These are phyloP conservation scores for Xenopus laevis DNA, from an alignment of 2,113 vertebrate species.

Conservation along the genomic window DNA sequence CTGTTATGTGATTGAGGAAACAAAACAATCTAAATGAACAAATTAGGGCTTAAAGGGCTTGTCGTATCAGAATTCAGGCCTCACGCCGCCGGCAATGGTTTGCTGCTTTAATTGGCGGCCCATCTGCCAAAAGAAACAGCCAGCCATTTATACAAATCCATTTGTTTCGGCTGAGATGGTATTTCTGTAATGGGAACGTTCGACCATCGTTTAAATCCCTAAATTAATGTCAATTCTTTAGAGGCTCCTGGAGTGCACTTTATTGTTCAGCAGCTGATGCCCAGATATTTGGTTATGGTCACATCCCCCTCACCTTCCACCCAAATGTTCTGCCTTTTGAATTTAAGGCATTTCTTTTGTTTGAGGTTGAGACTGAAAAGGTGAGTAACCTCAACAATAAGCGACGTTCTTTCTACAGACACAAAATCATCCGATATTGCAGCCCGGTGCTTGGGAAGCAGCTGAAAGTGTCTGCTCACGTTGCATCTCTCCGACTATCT, in stretches of 20 bases:
- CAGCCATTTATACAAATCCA: conserved; percentile 15
- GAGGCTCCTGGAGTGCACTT: conserved; percentile 15
- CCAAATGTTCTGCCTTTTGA: neutral
- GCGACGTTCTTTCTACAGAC: neutral
- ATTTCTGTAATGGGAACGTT: conserved; percentile 20
- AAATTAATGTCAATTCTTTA: conserved; percentile 17
- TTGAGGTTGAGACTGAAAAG: neutral
- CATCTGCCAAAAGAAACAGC: conserved; percentile 38
- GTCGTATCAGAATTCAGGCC: conserved; percentile 16
- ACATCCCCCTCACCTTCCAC: neutral
- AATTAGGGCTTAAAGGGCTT: conserved; percentile 5
- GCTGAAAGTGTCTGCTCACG: neutral
- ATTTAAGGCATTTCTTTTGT: neutral
- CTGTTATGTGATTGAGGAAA: conserved; percentile 8
- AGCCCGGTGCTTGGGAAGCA: neutral
- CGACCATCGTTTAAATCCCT: conserved; percentile 16
- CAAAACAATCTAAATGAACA: conserved; percentile 9
- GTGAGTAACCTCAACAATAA: neutral
- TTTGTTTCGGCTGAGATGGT: conserved; percentile 30
- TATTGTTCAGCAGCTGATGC: conserved; percentile 1
- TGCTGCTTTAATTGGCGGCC: conserved; percentile 23
- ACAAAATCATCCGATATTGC: neutral
- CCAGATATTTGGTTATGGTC: conserved; percentile 18
- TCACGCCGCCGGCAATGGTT: neutral
- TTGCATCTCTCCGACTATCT: neutral